phyloP scores from a whole-genome alignment of 2,797 vertebrate genomes.

The Hyperoplus immaculatus region DNA sequence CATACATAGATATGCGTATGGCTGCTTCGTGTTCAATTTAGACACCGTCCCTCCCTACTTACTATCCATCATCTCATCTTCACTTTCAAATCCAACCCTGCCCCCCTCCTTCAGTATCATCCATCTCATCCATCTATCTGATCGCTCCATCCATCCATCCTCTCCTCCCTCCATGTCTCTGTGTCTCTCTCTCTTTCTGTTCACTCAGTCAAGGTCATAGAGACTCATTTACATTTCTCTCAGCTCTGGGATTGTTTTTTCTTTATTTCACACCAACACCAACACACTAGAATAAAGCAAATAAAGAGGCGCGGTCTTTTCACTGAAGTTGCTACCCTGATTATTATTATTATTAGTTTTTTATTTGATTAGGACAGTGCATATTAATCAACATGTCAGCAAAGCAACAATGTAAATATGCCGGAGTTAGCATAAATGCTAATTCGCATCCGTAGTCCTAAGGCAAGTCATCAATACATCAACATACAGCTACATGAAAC shows the following conservation, averaged over 20 bases:
- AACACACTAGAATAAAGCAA: slow-evolving; percentile 7
- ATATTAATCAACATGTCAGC: too few species aligned
- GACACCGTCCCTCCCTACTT: slow-evolving; percentile 16
- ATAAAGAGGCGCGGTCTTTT: not conserved
- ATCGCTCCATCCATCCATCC: slow-evolving; percentile 30
- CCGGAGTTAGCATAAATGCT: too few species aligned
- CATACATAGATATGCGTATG: slow-evolving; percentile 5
- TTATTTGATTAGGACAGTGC: too few species aligned
- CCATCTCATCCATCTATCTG: slow-evolving; percentile 42
- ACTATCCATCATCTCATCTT: slow-evolving; percentile 51
- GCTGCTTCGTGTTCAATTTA: slow-evolving; percentile 31
- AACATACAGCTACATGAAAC: too few species aligned
- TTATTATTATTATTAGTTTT: too few species aligned
- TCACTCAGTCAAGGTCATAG: slow-evolving; percentile 68
- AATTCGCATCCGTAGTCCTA: too few species aligned
- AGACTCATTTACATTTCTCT: slow-evolving; percentile 52
- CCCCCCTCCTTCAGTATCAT: slow-evolving; percentile 40
- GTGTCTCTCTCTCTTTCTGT: slow-evolving; percentile 43
- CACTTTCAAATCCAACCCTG: slow-evolving; percentile 19
- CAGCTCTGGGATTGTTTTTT: slow-evolving; percentile 11
- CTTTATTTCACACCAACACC: slow-evolving; percentile 5
- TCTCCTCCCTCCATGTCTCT: slow-evolving; percentile 42
- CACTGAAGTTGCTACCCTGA: slow-evolving; percentile 2
- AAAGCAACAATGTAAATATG: too few species aligned
- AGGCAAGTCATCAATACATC: too few species aligned